Evolutionary conservation across 2,797 vertebrate species (phyloP), one percentile per base, ranked within the genome.

Genomic region (Agapornis canus): DNA sequence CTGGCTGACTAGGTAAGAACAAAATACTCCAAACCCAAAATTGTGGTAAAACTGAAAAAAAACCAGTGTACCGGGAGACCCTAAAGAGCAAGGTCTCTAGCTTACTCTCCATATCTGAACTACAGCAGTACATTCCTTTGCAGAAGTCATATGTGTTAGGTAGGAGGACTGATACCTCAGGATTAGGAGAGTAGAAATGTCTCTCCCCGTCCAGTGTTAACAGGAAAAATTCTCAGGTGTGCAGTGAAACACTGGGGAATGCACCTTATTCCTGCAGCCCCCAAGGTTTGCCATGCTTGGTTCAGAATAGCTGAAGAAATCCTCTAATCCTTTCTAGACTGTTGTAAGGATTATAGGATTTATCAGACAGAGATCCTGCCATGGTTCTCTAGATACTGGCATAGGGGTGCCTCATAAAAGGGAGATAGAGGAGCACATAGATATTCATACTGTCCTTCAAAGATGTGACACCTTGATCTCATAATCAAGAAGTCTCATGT

Each of bases 361-460:
- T 40, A 42, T 11, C 45, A 82, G 25, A 15, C 4, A 9, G 26
- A 71, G 27, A 10, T 77, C 47, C 19, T 82, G 76, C 69, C 1
- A 0, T 42, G 31, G 26, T 25, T 72, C 21, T 79, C 21, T 35
- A 43, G 52, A 39, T 57, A 9, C 31, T 52, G 47, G 4, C 14
- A 11, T 1, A 48, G 59, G 72, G 31, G 3, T 88, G 20, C 37
- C 25, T 88, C 54, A 7, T 32, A 10, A 49, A 57, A 54, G 56
- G 17, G 32, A 54, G 26, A 27, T 23, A 8, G 0, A 23, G 35
- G 39, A 70, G 37, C 39, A 59, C 19, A 25, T 91, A 85, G 92
- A 81, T 94, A 91, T 88, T 96, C 85, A 90, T 91, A 35, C 18
- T 90, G 82, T 72, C 93, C 87, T 80, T 94, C 88, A 92, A 81